A percentile compares a stretch with the other conserved stretches of the same genome.
phyloP scores from a whole-genome alignment of 2,113 vertebrate genomes.

The Callospermophilus lateralis region DNA sequence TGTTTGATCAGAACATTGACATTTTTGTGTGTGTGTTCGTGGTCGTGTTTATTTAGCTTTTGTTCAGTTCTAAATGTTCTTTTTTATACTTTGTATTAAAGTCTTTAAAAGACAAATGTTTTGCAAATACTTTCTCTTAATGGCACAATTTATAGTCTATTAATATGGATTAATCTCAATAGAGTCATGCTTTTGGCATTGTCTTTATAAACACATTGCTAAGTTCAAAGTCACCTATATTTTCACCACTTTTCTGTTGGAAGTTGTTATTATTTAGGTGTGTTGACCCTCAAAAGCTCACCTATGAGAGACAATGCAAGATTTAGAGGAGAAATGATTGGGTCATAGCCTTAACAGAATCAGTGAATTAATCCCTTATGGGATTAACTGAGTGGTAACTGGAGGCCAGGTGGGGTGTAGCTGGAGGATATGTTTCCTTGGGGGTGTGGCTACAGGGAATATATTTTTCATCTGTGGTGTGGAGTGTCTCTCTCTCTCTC shows the following conservation, averaged over 20 bases:
- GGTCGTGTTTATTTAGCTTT: not conserved
- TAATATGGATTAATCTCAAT: not conserved
- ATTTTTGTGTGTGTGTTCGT: not conserved
- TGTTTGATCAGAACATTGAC: not conserved
- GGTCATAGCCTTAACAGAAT: no score
- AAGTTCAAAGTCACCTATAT: not conserved
- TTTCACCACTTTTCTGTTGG: not conserved
- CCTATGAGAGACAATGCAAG: no score
- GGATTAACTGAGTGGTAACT: no score
- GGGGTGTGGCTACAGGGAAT: no score
- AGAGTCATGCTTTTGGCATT: not conserved
- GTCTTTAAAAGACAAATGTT: not conserved
- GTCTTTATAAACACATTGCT: not conserved
- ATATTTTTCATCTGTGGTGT: no score
- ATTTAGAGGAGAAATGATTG: no score
- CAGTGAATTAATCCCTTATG: no score
- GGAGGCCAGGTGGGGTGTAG: no score
- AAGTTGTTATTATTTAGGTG: not conserved
- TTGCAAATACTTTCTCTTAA: not conserved
- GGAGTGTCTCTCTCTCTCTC: no score
- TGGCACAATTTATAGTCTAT: not conserved
- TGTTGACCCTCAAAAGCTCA: no score
- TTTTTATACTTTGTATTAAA: not conserved
- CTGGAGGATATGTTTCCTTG: no score
- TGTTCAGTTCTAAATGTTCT: not conserved